Conservation (phyloP, 2,113 vertebrate species). For the Lota lota region DNA sequence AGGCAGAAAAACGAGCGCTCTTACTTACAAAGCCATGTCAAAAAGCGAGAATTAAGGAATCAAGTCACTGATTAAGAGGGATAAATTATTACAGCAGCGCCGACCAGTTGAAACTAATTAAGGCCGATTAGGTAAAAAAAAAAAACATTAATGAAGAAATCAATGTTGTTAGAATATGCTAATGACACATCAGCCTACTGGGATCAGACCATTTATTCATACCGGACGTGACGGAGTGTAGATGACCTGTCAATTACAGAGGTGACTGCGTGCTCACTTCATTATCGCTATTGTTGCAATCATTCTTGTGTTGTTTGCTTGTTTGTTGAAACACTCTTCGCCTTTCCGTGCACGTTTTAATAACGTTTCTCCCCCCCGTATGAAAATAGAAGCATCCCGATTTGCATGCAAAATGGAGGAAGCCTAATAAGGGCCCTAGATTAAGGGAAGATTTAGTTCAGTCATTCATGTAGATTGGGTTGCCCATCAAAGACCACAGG, state of each 20-base stretch:
- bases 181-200: conserved; percentile 65
- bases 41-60: conserved; percentile 50
- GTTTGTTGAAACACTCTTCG: conserved; percentile 45
- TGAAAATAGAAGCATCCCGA: conserved; percentile 80
- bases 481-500: conserved; percentile 85
- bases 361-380: conserved; percentile 76
- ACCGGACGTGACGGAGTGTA: conserved; percentile 18
- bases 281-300: conserved; percentile 49
- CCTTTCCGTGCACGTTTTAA: conserved; percentile 62
- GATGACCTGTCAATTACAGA: conserved; percentile 56
- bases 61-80: conserved; percentile 49
- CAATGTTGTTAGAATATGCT: conserved; percentile 78
- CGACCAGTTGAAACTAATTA: conserved; percentile 76
- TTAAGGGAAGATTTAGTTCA: conserved; percentile 89
- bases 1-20: neutral
- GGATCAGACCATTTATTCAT: conserved; percentile 69
- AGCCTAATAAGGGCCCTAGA: conserved; percentile 86
- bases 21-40: conserved; percentile 30
- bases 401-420: conserved; percentile 83
- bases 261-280: conserved; percentile 41
- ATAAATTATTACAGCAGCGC: conserved; percentile 53
- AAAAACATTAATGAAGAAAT: conserved; percentile 80
- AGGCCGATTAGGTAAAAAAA: conserved; percentile 75
- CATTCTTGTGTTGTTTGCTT: conserved; percentile 53
- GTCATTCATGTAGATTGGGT: conserved; percentile 83